phyloP scores from a whole-genome alignment of 2,888 invertebrate species.

The Nymphalis c-album region DNA sequence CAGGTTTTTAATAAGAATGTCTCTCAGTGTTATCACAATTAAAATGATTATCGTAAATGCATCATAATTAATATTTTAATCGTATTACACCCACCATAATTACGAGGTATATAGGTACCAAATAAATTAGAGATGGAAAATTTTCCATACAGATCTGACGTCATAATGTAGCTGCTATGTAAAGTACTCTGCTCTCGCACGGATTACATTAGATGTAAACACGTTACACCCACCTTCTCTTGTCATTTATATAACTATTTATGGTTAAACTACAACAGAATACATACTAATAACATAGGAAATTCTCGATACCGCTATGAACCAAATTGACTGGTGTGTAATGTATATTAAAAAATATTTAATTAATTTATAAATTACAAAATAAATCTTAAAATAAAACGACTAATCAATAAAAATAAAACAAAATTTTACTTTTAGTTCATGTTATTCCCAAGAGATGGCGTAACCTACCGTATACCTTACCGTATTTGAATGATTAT shows the following conservation, averaged over 20 bases:
- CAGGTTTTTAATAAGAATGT: background rate
- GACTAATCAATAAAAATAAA: background rate
- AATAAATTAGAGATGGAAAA: conserved; percentile 17
- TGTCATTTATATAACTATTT: background rate
- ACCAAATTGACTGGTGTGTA: too few relatives aligned
- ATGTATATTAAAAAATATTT: too few relatives aligned
- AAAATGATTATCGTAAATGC: background rate
- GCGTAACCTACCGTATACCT: too few relatives aligned
- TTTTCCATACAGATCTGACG: conserved; percentile 19
- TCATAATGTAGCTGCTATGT: conserved; percentile 11
- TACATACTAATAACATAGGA: too few relatives aligned
- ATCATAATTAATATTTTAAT: background rate
- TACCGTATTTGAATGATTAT: background rate
- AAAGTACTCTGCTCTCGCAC: conserved; percentile 3
- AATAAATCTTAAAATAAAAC: too few relatives aligned
- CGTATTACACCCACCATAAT: background rate
- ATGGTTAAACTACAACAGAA: too few relatives aligned
- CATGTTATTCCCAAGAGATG: background rate
- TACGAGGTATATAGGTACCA: conserved; percentile 1
- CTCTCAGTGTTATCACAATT: conserved; percentile 1
- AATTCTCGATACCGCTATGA: too few relatives aligned
- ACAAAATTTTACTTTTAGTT: background rate
- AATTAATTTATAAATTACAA: too few relatives aligned
- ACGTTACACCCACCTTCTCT: conserved; percentile 14
- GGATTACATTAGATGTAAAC: conserved; percentile 12